A percentile compares a stretch with the other conserved stretches of the same genome.
Conservation (phyloP, 2,113 vertebrate genomes). For the Todiramphus saurophagus region DNA sequence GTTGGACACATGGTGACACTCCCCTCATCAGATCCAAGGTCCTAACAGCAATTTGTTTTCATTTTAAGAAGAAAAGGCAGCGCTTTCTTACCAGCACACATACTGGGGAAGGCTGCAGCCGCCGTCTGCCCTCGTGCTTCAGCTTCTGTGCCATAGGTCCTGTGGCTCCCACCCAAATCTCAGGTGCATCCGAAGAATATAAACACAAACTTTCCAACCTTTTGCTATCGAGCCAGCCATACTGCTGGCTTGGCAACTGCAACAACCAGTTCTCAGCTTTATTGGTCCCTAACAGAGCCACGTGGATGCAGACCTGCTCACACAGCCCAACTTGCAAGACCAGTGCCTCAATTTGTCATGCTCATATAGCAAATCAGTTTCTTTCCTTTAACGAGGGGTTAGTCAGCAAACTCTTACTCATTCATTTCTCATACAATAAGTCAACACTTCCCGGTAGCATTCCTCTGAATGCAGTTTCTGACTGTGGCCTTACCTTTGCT, state of each 20-base stretch:
- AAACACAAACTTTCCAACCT: not conserved
- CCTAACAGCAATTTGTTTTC: conserved; percentile 34
- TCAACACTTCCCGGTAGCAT: not conserved
- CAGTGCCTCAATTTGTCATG: conserved; percentile 33
- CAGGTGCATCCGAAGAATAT: not conserved
- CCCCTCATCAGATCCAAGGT: conserved; percentile 30
- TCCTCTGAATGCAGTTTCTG: not conserved
- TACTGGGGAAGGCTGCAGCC: not conserved
- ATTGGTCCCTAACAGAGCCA: not conserved
- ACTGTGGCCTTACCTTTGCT: not conserved
- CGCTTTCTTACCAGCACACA: not conserved
- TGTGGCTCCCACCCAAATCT: not conserved
- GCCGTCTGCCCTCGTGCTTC: not conserved
- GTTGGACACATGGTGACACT: conserved; percentile 49
- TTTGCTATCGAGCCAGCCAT: not conserved
- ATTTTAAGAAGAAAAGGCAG: not conserved
- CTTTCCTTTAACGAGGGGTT: conserved; percentile 1
- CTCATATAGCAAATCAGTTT: conserved; percentile 19
- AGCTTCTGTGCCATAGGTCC: not conserved
- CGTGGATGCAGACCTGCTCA: not conserved
- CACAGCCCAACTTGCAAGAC: conserved; percentile 22
- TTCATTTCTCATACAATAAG: not conserved
- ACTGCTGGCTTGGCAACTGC: not conserved
- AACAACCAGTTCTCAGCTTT: not conserved
- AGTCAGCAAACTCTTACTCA: conserved; percentile 55